Conservation (phyloP, 2,797 vertebrate genomes). For the Erithacus rubecula region DNA sequence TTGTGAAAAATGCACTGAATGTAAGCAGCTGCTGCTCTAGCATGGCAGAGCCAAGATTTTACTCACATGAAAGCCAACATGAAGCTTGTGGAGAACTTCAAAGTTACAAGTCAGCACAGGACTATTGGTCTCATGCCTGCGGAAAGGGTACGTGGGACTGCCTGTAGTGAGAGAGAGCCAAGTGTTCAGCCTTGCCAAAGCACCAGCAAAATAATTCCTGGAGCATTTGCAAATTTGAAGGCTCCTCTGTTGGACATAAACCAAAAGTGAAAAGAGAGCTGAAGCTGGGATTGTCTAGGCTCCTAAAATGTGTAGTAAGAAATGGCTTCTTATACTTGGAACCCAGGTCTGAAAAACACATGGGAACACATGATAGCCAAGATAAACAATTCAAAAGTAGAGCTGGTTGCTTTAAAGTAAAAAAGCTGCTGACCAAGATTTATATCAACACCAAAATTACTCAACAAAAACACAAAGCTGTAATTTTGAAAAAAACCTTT, state of each 20-base stretch:
- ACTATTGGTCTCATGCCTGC: neutral
- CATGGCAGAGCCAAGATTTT: neutral
- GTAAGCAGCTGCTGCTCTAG: constrained; percentile 6
- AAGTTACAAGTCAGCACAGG: neutral
- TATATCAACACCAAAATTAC: neutral
- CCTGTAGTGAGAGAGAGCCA: neutral
- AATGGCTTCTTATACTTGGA: neutral
- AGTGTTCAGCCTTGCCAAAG: neutral
- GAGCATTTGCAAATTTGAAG: neutral
- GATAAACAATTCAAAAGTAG: neutral
- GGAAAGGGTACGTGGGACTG: neutral
- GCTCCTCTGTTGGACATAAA: neutral
- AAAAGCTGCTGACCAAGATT: neutral
- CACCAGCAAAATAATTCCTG: neutral
- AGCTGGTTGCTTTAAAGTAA: neutral
- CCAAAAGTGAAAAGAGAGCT: neutral
- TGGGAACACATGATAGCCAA: neutral
- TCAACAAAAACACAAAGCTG: neutral
- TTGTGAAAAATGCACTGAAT: constrained; percentile 11
- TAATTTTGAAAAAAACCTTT: neutral
- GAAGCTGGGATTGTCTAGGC: neutral
- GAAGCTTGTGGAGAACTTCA: neutral
- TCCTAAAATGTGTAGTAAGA: neutral
- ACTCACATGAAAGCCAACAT: neutral
- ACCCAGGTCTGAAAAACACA: neutral